Percentiles rank a stretch among this genome's conserved stretches.
Conservation (phyloP, 2,888 invertebrate species). For the Parochlus steinenii region DNA sequence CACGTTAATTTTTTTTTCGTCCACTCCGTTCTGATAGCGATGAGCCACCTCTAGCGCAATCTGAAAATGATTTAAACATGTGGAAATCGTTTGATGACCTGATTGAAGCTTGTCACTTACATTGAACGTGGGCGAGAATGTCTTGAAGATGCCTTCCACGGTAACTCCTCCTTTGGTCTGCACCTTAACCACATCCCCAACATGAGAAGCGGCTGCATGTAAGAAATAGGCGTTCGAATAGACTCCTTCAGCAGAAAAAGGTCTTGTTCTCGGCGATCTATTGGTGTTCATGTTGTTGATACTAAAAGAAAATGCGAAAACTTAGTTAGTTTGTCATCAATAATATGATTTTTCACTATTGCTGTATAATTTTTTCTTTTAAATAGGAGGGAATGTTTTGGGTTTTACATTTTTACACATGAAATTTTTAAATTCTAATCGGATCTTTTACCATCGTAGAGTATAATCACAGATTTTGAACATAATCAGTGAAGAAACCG, state of each 20-base stretch:
- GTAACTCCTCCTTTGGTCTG: constrained; percentile 67
- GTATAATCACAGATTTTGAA: too few species aligned
- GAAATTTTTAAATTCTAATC: too few species aligned
- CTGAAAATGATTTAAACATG: constrained; percentile 21
- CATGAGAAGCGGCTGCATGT: constrained; percentile 73
- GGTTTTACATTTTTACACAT: too few species aligned
- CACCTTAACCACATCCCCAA: constrained; percentile 68
- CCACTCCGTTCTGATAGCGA: constrained; percentile 29
- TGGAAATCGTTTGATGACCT: background rate
- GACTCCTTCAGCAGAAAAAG: constrained; percentile 63
- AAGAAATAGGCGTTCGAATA: constrained; percentile 82
- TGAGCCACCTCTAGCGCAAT: constrained; percentile 75
- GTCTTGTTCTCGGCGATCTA: constrained; percentile 42
- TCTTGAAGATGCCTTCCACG: constrained; percentile 81
- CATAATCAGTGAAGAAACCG: too few species aligned
- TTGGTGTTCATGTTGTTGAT: constrained; percentile 1
- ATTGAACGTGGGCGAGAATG: constrained; percentile 78
- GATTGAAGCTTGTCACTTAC: constrained; percentile 28
- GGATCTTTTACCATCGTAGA: too few species aligned
- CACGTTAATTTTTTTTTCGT: constrained; percentile 35
- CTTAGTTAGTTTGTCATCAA: background rate
- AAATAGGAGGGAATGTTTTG: too few species aligned
- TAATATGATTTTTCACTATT: background rate
- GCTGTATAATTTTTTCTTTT: too few species aligned
- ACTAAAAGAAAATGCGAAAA: constrained; percentile 10